Evolutionary conservation across 2,888 invertebrate species (phyloP).

Genomic region (Cryptus armator): DNA sequence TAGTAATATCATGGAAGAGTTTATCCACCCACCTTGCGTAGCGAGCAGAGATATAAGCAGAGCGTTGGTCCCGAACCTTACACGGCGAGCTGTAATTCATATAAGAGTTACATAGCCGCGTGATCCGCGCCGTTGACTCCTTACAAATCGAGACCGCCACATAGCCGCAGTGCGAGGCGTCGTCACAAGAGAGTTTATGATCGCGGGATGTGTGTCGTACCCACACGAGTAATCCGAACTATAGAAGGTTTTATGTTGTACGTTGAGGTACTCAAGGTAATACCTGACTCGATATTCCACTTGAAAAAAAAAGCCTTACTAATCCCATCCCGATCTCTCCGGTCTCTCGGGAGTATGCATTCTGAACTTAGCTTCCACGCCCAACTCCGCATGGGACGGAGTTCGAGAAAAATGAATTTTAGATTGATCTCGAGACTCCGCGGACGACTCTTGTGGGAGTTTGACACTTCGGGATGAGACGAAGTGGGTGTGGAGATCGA

Average conservation of each 20-base stretch:
- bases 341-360: conserved; percentile 27
- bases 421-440: conserved; percentile 31
- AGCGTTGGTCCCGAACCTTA: background rate
- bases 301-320: conserved; percentile 42
- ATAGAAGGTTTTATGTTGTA: background rate
- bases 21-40: conserved; percentile 23
- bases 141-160: conserved; percentile 45
- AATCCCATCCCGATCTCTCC: conserved; percentile 30
- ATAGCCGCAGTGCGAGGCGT: background rate
- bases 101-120: conserved; percentile 22
- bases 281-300: conserved; percentile 39
- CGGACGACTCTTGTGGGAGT: background rate
- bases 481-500: conserved; percentile 66
- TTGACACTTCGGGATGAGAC: background rate
- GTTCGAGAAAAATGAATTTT: conserved; percentile 22
- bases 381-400: conserved; percentile 2
- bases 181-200: conserved; percentile 24
- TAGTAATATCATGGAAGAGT: conserved; percentile 35
- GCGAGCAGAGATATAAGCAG: background rate
- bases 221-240: conserved; percentile 3
- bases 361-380: conserved; percentile 27
- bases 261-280: conserved; percentile 10
- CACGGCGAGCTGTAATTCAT: conserved; percentile 28
- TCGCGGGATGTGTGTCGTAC: conserved; percentile 17
- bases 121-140: conserved; percentile 43